Base-by-base conservation (phyloP, 2,888 invertebrate genomes). In the Sarcophaga rosellei region DNA sequence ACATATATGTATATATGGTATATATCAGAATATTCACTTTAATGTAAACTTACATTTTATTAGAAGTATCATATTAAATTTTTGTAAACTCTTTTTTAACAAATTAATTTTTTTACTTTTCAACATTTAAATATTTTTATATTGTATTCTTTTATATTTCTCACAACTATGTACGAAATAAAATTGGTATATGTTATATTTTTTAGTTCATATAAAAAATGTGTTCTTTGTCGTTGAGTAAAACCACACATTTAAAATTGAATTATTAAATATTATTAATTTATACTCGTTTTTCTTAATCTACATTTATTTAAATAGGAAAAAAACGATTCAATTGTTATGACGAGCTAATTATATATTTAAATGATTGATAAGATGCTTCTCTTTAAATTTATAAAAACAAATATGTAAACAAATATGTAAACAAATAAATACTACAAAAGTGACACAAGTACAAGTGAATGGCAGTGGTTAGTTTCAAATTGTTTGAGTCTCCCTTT, bases 1-100 rank as follows among this genome's bases (percentile, higher is more conserved):
- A 17, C 1, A 11, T n/a, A 11, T 4, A 44, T 44, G 0, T 35
- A n/a, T 44, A 61, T 6, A 35, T 59, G 25, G 62, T 35, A 35
- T 35, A 35, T 35, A 35, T 35, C 35, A 10, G 35, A 35, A 35
- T 35, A 35, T 35, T 8, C 35, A 35, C 35, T 35, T 35, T 35
- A 35, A 35, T 62, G 20, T 63, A 8, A 61, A 79, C 84, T 84
- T 79, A 84, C 84, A 79, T 79, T 79, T 84, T 17, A 79, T 79
- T 70, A 84, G 23, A 45, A 75, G 47, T 65, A 75, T 35, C 74
- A 59, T 75, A 3, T 25, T 59, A 15, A 74, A 21, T 57, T 79
- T 57, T 63, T 23, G 10, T 6, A 65, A 61, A 44, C 25, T 59
- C 59, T 25, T 75, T 75, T 25, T 63, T n/a, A 62, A 53, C n/a